Evolutionary conservation across 2,888 invertebrate species (phyloP).

Genomic region (Aspidiotus rigidus): DNA sequence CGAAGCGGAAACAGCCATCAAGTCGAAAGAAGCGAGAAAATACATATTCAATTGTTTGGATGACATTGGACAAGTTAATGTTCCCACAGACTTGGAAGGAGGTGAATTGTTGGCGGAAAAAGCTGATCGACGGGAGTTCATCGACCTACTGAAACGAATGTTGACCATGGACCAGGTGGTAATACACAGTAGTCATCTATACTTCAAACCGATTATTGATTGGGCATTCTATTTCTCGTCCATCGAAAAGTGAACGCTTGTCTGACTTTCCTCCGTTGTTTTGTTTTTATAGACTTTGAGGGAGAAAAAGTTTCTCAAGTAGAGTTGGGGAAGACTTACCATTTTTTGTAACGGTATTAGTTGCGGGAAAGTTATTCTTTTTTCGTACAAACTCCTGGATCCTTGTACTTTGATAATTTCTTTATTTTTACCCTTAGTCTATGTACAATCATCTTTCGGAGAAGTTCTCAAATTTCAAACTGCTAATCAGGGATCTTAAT

Average conservation of each 20-base stretch:
- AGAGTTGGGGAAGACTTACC: no score
- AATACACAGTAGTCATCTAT: conserved; percentile 8
- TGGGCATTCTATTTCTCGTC: neutral
- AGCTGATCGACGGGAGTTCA: conserved; percentile 93
- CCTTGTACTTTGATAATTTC: no score
- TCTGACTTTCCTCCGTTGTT: no score
- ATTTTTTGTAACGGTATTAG: no score
- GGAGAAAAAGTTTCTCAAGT: neutral
- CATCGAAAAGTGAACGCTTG: neutral
- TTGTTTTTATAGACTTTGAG: neutral
- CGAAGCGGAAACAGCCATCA: conserved; percentile 93
- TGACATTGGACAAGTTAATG: conserved; percentile 94
- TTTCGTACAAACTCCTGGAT: no score
- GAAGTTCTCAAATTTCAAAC: no score
- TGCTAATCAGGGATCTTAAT: no score
- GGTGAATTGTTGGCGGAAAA: conserved; percentile 94
- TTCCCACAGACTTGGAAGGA: conserved; percentile 93
- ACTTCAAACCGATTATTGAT: neutral
- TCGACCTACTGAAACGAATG: conserved; percentile 95
- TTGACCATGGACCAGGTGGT: conserved; percentile 91
- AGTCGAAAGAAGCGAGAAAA: conserved; percentile 98
- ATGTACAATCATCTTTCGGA: no score
- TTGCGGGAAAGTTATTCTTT: no score
- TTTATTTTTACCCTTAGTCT: no score
- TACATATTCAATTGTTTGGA: conserved; percentile 99